phyloP scores from a whole-genome alignment of 2,113 vertebrate species.

The Labeo catla region DNA sequence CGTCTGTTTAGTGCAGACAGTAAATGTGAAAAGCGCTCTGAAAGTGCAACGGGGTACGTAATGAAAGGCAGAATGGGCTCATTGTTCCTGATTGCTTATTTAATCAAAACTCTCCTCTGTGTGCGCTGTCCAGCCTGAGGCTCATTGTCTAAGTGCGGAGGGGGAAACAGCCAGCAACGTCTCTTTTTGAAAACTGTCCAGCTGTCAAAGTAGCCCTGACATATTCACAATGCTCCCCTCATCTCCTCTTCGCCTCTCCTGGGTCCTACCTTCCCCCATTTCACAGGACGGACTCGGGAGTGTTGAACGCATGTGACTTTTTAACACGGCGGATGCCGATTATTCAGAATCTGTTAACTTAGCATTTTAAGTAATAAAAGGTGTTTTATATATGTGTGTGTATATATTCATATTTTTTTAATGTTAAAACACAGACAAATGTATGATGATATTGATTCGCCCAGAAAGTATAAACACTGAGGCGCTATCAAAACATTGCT shows the following conservation, averaged over 20 bases:
- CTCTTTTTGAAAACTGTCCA: constrained; percentile 81
- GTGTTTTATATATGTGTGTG: too few relatives aligned
- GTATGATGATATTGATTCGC: too few relatives aligned
- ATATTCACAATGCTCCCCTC: constrained; percentile 76
- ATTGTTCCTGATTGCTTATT: constrained; percentile 80
- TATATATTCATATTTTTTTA: too few relatives aligned
- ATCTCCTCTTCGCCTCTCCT: constrained; percentile 67
- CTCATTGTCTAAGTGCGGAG: constrained; percentile 73
- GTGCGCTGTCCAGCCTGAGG: constrained; percentile 54
- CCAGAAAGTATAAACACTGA: not conserved
- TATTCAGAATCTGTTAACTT: not conserved
- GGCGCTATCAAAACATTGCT: not conserved
- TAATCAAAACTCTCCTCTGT: constrained; percentile 74
- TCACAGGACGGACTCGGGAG: constrained; percentile 47
- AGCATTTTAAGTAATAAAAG: not conserved
- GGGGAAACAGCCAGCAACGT: constrained; percentile 73
- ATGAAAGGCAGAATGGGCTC: constrained; percentile 75
- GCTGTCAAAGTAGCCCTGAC: constrained; percentile 82
- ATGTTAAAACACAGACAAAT: not conserved
- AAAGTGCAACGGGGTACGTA: constrained; percentile 61
- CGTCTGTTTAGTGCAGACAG: constrained; percentile 14
- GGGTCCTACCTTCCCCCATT: constrained; percentile 53
- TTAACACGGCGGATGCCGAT: not conserved
- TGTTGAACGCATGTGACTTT: constrained; percentile 40
- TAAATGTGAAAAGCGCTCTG: constrained; percentile 26